Evolutionary conservation across 2,888 invertebrate genomes (phyloP).

Genomic region (Hyles lineata): DNA sequence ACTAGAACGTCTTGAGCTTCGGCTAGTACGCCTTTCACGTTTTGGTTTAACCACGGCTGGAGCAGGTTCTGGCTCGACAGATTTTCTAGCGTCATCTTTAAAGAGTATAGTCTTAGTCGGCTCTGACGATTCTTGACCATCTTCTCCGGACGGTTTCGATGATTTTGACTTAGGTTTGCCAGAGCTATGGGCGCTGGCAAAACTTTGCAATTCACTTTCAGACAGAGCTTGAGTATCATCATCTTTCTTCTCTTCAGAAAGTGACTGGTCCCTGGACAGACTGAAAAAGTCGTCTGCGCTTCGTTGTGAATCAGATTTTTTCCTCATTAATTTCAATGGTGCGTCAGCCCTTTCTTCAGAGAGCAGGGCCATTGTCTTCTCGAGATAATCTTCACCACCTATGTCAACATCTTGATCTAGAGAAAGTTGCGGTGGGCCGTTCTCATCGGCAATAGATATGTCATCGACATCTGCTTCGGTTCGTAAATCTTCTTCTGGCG

Average conservation of each 20-base stretch:
- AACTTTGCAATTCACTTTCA: conserved; percentile 87
- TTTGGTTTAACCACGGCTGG: conserved; percentile 53
- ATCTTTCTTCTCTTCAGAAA: conserved; percentile 85
- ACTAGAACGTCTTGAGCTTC: conserved; percentile 74
- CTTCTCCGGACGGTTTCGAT: conserved; percentile 63
- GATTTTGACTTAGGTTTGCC: conserved; percentile 73
- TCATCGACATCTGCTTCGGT: conserved; percentile 95
- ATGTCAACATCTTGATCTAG: conserved; percentile 84
- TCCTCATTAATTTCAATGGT: conserved; percentile 86
- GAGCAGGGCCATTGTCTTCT: conserved; percentile 73
- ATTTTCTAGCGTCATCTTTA: conserved; percentile 62
- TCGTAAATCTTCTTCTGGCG: conserved; percentile 91
- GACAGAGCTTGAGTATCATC: conserved; percentile 84
- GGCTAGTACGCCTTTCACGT: conserved; percentile 72
- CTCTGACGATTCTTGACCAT: conserved; percentile 66
- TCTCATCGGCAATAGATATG: conserved; percentile 92
- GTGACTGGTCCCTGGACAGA: conserved; percentile 85
- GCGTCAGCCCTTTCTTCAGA: conserved; percentile 83
- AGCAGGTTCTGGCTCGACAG: conserved; percentile 46
- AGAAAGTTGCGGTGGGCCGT: conserved; percentile 71
- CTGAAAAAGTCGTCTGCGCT: conserved; percentile 88
- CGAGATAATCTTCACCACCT: conserved; percentile 83
- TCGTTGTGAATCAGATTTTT: conserved; percentile 87
- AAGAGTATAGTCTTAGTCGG: conserved; percentile 60
- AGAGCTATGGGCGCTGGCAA: conserved; percentile 87